Evolutionary conservation across 37 sponge, comb jelly and placozoan genomes (phyloP).

Genomic region (Spongia lamella): DNA sequence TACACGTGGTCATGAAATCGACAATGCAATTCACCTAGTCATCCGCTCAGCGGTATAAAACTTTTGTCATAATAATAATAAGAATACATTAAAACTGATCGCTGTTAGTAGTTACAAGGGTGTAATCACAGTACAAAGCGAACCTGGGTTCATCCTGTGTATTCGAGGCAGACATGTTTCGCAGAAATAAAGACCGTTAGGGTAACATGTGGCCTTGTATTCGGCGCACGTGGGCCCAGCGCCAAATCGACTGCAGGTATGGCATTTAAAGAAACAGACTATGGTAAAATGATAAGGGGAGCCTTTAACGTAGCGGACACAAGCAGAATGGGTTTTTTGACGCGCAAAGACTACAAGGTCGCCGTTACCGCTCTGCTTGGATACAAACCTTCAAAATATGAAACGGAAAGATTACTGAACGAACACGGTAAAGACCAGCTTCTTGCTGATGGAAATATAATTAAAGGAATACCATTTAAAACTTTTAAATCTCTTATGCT

Average conservation of each 20-base stretch:
- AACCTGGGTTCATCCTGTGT: no score
- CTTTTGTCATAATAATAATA: no score
- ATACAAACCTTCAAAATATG: conserved; percentile 77
- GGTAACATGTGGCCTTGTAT: no score
- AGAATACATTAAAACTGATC: no score
- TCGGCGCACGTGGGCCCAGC: conserved; percentile 1
- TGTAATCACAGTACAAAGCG: no score
- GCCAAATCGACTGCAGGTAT: not conserved
- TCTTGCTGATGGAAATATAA: conserved; percentile 11
- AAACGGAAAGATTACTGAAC: conserved; percentile 36
- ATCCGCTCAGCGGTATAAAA: no score
- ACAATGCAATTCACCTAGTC: no score
- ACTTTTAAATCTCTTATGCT: conserved; percentile 36
- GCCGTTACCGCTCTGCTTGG: conserved; percentile 61
- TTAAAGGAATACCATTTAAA: not conserved
- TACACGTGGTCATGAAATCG: no score
- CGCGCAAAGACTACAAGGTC: conserved; percentile 67
- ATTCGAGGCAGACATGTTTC: no score
- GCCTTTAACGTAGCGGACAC: conserved; percentile 56
- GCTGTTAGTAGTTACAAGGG: no score
- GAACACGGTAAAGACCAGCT: not conserved
- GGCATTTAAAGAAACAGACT: not conserved
- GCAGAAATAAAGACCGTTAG: no score
- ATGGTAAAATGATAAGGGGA: not conserved
- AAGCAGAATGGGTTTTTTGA: conserved; percentile 33